These are phyloP conservation scores for Patiria pectinifera DNA, from an alignment of 53 echinoderm and acorn worm genomes.

Conservation along the genomic window DNA sequence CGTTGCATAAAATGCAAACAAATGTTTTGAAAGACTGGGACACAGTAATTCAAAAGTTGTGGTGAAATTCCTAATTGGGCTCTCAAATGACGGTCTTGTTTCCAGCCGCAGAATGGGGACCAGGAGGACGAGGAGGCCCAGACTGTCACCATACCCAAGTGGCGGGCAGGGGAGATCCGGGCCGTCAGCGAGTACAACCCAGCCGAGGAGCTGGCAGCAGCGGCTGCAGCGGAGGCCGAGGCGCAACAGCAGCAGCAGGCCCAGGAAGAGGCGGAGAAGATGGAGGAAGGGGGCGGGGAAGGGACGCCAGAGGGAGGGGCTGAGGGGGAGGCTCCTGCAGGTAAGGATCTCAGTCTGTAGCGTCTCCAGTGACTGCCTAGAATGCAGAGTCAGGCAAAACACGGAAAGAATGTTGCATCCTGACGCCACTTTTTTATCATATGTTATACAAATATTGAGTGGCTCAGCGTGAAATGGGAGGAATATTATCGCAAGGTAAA, in stretches of 20 bases:
- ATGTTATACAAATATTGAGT: too few species aligned
- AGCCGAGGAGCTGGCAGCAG: slow-evolving; percentile 78
- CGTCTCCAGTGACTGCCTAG: too few species aligned
- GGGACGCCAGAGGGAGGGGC: slow-evolving; percentile 58
- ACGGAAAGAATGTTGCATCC: too few species aligned
- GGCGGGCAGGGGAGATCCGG: slow-evolving; percentile 92
- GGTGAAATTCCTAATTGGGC: not conserved
- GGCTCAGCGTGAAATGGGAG: too few species aligned
- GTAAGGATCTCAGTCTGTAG: not conserved
- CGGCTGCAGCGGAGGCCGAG: slow-evolving; percentile 71
- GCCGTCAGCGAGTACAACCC: slow-evolving; percentile 96
- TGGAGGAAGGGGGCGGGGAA: slow-evolving; percentile 62
- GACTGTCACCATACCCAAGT: slow-evolving; percentile 91
- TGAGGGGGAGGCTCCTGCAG: slow-evolving; percentile 61
- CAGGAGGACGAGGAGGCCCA: slow-evolving; percentile 96
- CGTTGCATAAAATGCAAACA: too few species aligned
- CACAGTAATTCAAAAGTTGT: too few species aligned
- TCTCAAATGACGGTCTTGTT: not conserved
- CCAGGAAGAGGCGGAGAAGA: slow-evolving; percentile 52
- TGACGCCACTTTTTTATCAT: too few species aligned
- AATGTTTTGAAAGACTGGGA: too few species aligned
- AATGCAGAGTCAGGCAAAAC: too few species aligned
- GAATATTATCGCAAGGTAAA: too few species aligned
- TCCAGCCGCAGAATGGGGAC: slow-evolving; percentile 88
- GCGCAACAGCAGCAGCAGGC: slow-evolving; percentile 48